Evolutionary conservation across 2,888 invertebrate species (phyloP).

Genomic region (Galeruca laticollis): DNA sequence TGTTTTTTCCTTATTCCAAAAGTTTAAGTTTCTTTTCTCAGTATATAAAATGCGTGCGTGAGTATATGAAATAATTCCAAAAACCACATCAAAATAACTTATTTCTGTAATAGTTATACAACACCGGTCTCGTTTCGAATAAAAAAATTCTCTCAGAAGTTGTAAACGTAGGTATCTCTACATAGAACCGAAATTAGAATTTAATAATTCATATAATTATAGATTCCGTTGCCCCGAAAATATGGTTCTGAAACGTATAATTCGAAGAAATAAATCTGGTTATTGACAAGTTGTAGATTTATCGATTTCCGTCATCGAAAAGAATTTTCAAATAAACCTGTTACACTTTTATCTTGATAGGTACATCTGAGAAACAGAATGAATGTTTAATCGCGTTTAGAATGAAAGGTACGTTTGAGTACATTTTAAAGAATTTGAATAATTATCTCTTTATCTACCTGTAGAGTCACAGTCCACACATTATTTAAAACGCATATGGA

Average conservation of each 20-base stretch:
- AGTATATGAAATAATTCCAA: background rate
- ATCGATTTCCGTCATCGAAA: slow-evolving; percentile 43
- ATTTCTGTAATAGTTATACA: background rate
- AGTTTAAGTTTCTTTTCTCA: slow-evolving; percentile 5
- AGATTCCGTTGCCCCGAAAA: slow-evolving; percentile 46
- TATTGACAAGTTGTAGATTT: slow-evolving; percentile 47
- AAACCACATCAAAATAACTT: background rate
- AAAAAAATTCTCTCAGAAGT: background rate
- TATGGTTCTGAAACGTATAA: slow-evolving; percentile 45
- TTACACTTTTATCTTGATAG: slow-evolving; percentile 26
- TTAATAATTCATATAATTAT: slow-evolving; percentile 48
- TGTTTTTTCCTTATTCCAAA: background rate
- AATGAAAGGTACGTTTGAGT: background rate
- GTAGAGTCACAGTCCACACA: background rate
- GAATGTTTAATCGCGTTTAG: slow-evolving; percentile 2
- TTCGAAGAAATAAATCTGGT: slow-evolving; percentile 46
- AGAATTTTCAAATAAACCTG: slow-evolving; percentile 38
- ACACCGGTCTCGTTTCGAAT: background rate
- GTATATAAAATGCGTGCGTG: slow-evolving; percentile 6
- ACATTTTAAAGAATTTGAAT: slow-evolving; percentile 3
- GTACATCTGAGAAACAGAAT: slow-evolving; percentile 4
- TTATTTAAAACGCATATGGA: background rate
- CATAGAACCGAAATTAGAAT: slow-evolving; percentile 36
- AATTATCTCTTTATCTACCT: background rate
- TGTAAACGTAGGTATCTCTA: background rate